A percentile compares a stretch with the other conserved stretches of the same genome.
Evolutionary conservation across 2,888 invertebrate species (phyloP).

Genomic region (Chromoteleia sp.): DNA sequence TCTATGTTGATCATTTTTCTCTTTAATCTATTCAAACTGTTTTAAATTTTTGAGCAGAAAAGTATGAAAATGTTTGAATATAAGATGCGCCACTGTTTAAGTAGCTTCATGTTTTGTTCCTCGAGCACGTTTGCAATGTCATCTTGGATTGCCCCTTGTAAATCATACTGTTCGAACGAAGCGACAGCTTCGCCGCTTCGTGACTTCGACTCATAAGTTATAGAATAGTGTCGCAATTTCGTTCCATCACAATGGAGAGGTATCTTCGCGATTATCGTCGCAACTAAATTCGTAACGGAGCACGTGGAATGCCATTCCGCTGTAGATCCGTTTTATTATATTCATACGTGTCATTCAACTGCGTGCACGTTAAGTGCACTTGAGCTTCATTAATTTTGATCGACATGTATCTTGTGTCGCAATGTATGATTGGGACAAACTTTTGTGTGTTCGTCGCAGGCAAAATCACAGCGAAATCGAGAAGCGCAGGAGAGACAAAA

Average conservation of each 20-base stretch:
- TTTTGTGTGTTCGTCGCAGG: conserved; percentile 85
- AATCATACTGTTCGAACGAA: conserved; percentile 30
- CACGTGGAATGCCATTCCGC: neutral
- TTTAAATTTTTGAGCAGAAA: too few species aligned
- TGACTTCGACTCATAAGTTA: neutral
- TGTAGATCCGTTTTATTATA: neutral
- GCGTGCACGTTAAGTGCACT: neutral
- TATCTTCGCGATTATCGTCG: neutral
- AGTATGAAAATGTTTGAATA: neutral
- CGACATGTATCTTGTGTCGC: neutral
- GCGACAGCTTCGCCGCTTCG: conserved; percentile 9
- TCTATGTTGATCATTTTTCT: too few species aligned
- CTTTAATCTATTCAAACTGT: too few species aligned
- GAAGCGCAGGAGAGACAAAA: conserved; percentile 96
- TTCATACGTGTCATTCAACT: neutral
- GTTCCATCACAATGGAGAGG: conserved; percentile 23
- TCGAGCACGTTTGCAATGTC: conserved; percentile 21
- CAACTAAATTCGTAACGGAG: neutral
- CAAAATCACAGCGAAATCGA: conserved; percentile 99
- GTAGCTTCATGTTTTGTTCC: neutral
- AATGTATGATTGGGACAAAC: neutral
- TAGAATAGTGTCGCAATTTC: conserved; percentile 10
- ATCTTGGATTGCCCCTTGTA: conserved; percentile 33
- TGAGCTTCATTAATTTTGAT: neutral
- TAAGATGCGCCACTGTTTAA: conserved; percentile 6